Conservation (phyloP, 2,888 invertebrate species). For the Trissolcus brochymenae region DNA sequence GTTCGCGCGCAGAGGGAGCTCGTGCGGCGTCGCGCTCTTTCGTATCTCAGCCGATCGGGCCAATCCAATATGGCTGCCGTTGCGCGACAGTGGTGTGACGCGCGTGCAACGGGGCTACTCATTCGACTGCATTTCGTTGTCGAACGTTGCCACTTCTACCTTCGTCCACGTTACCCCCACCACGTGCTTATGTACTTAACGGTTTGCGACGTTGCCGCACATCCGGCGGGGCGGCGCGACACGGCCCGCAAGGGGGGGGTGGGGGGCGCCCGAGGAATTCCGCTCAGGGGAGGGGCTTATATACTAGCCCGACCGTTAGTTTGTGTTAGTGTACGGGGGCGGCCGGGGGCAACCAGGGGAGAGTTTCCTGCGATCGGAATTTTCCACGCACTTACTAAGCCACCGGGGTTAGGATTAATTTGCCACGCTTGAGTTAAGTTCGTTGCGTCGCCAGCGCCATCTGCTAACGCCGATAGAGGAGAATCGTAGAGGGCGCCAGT, state of each 20-base stretch:
- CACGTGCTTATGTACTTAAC: constrained; percentile 68
- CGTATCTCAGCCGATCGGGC: constrained; percentile 26
- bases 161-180: constrained; percentile 54
- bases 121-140: constrained; percentile 72
- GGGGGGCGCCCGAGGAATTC: constrained; percentile 66
- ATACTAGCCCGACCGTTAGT: constrained; percentile 47
- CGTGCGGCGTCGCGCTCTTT: constrained; percentile 30
- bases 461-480: background rate
- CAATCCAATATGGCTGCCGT: constrained; percentile 11
- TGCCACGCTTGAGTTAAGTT: background rate
- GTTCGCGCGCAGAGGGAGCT: constrained; percentile 43
- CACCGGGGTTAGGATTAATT: constrained; percentile 61
- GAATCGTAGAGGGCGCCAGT: background rate
- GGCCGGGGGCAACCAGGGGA: constrained; percentile 24
- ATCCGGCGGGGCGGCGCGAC: constrained; percentile 65
- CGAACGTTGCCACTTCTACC: constrained; percentile 74
- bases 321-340: constrained; percentile 35
- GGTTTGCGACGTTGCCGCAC: constrained; percentile 75
- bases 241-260: background rate
- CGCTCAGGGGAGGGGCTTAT: constrained; percentile 64
- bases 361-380: constrained; percentile 68
- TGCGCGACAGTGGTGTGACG: constrained; percentile 9
- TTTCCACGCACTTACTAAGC: constrained; percentile 70
- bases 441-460: constrained; percentile 16
- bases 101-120: constrained; percentile 62